Base-by-base conservation (phyloP, 2,113 vertebrate species). In the Paralichthys olivaceus region DNA sequence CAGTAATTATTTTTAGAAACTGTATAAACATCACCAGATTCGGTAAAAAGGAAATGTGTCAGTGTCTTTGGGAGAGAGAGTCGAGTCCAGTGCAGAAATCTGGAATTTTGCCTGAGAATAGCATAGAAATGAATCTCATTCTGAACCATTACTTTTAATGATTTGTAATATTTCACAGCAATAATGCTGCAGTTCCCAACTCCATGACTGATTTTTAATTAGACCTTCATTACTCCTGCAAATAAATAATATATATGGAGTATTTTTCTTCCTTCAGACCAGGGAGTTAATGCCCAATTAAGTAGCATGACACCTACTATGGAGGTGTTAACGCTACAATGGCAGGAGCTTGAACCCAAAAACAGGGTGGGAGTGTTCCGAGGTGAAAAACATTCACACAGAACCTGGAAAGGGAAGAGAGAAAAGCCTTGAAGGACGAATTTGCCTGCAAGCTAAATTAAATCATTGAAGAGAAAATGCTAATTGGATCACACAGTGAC, bases 61-160 rank as follows among this genome's bases (percentile, higher is more conserved):
- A n/a, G n/a, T 19, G 58, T 11, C 58, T 81, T 51, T 15, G 2
- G 43, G 45, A 47, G 26, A 40, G 54, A n/a, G 45, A 57, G 19
- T 28, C 0, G 20, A 51, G 55, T 51, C 62, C 57, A 25, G 43
- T 65, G 54, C 56, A 74, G 57, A 15, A 7, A 28, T 26, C 7
- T 19, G 51, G n/a, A 13, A 20, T 81, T 86, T 81, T 26, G 34
- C 74, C 69, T 25, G 26, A 80, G 75, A 85, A 84, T 51, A 77
- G 78, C 59, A 45, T 47, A 61, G 72, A 87, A 78, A 87, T 84
- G 51, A 86, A 85, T 79, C 72, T 75, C 72, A 87, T 80, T 87
- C 74, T 84, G 79, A 86, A 80, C 84, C 68, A 87, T 87, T 87
- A 89, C 80, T 80, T 87, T 84, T 91, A 91, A 89, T 88, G 82